Conservation (phyloP, 30 jellyfish, hydroid and myxozoan species). For the Cassiopea andromeda region DNA sequence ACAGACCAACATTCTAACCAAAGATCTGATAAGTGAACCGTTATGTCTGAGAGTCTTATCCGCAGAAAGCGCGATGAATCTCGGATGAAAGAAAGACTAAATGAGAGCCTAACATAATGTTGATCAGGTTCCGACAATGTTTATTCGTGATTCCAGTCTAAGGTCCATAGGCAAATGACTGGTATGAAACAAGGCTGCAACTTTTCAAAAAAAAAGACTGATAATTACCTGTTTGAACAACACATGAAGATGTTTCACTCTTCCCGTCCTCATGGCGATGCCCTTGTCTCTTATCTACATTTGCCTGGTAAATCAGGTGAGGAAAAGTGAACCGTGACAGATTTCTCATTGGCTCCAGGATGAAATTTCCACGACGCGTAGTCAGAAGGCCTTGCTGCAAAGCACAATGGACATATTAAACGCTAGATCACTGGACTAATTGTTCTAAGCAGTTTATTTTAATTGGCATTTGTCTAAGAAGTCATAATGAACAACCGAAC, state of each 20-base stretch:
- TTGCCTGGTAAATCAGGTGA: constrained; percentile 79
- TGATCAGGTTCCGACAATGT: constrained; percentile 39
- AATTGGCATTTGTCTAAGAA: not conserved
- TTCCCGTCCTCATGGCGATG: constrained; percentile 15
- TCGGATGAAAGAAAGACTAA: constrained; percentile 1
- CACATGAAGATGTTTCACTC: constrained; percentile 29
- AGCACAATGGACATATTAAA: not conserved
- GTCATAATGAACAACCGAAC: not conserved
- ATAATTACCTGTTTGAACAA: constrained; percentile 36
- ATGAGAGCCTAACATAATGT: constrained; percentile 25
- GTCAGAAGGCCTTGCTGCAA: constrained; percentile 68
- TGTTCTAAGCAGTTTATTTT: not conserved
- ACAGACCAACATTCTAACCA: constrained; percentile 44
- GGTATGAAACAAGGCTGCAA: not conserved
- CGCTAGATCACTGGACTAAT: constrained; percentile 7
- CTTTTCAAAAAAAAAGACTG: not conserved
- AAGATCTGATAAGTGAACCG: constrained; percentile 67
- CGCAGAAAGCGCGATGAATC: not conserved
- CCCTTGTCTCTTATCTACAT: constrained; percentile 20
- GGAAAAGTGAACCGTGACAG: constrained; percentile 51
- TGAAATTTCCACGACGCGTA: constrained; percentile 45
- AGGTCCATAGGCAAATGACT: not conserved
- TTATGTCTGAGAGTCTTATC: constrained; percentile 63
- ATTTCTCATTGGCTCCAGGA: constrained; percentile 81
- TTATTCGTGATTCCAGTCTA: not conserved